Evolutionary conservation across 2,888 invertebrate species (phyloP).

Genomic region (Lasioglossum lativentre): DNA sequence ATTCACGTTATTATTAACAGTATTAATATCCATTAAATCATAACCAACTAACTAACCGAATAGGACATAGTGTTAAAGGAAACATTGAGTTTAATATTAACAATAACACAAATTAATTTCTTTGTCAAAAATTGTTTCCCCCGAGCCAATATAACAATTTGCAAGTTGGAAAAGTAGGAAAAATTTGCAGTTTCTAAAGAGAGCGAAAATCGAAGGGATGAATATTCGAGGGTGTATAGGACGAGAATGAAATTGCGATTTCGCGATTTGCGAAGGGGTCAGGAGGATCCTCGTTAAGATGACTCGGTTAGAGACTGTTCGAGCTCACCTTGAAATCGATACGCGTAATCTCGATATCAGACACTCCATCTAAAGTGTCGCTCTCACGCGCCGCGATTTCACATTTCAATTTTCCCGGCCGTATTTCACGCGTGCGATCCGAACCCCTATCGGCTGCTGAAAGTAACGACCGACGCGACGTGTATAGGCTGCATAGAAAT

Average conservation of each 20-base stretch:
- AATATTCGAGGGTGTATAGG: not conserved
- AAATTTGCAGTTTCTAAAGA: not conserved
- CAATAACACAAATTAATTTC: not conserved
- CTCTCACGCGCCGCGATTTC: slow-evolving; percentile 27
- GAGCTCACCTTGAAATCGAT: slow-evolving; percentile 20
- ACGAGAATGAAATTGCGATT: not conserved
- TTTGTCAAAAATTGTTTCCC: not conserved
- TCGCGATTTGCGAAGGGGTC: not conserved
- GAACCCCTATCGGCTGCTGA: not conserved
- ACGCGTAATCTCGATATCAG: slow-evolving; percentile 17
- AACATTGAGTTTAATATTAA: too few relatives aligned
- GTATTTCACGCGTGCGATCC: not conserved
- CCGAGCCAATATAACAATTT: not conserved
- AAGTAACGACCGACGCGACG: not conserved
- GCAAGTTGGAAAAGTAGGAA: not conserved
- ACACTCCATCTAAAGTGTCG: slow-evolving; percentile 14
- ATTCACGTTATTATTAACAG: too few relatives aligned
- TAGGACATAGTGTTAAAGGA: too few relatives aligned
- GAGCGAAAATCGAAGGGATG: not conserved
- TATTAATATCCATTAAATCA: too few relatives aligned
- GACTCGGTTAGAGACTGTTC: not conserved
- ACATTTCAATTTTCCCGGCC: slow-evolving; percentile 31
- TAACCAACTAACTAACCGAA: too few relatives aligned
- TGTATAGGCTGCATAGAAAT: not conserved
- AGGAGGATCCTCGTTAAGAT: not conserved